Base-by-base conservation (phyloP, 2,797 vertebrate species). In the Crocidura indochinensis region DNA sequence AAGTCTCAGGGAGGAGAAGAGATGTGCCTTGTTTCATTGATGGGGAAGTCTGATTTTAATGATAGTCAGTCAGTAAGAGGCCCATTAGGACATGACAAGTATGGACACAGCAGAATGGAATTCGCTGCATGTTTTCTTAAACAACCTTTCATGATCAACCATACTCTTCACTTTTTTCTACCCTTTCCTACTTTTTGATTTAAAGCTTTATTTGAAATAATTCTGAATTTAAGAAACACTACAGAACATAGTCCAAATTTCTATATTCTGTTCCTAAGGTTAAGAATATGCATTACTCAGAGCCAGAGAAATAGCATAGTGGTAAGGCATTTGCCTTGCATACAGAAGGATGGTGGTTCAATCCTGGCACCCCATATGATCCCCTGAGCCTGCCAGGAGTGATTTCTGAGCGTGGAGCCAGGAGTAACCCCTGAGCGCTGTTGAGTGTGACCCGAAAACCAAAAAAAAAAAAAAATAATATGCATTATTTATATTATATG, bases 161-260 rank as follows among this genome's bases (percentile, higher is more conserved):
- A 29, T 71, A 8, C 26, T 17, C n/a, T 94, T 73, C 15, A 76
- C 29, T 22, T 82, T 93, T 76, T 79, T 19, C 26, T 80, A 80
- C 6, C 26, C 78, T 93, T 76, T 79, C 24, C 26, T 80, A 80
- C 8, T 79, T 83, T 53, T 74, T 60, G 19, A 56, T 93, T 79
- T 65, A 62, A 77, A 88, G 17, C 71, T 80, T 60, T 49, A 51
- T 86, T 60, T 93, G 47, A 91, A 83, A 73, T 83, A 68, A 27
- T 87, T 92, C 87, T 85, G 79, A 10, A 62, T 2, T 85, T 38
- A 68, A 0, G 27, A 9, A 65, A 69, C 49, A 82, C 2, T 76
- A 29, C 56, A 38, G 3, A 12, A 46, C 29, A 46, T 68, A 44
- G 5, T 46, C 69, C 10, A 27, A 19, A 17, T 81, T 81, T 19